Evolutionary conservation across 1,140 invertebrate genomes (phyloP).

Genomic region (Patella vulgata): DNA sequence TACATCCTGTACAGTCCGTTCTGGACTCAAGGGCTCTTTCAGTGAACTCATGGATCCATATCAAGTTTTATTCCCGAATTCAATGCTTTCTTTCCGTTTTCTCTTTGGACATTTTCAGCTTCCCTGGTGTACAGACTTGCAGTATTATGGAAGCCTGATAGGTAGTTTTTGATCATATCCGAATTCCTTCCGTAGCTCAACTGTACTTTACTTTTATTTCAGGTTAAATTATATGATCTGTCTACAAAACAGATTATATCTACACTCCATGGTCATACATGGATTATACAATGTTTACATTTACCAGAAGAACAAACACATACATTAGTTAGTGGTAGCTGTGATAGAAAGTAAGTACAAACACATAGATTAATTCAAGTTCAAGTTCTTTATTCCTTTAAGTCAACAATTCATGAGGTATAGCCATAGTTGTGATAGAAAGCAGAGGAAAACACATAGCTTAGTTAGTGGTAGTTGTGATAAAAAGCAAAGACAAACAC

Average conservation of each 20-base stretch:
- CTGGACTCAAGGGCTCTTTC: too few relatives aligned
- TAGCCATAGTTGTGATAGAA: neutral
- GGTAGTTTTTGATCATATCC: too few relatives aligned
- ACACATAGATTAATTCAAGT: neutral
- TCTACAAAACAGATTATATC: constrained; percentile 23
- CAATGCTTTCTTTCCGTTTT: too few relatives aligned
- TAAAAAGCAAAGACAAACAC: constrained; percentile 45
- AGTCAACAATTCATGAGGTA: neutral
- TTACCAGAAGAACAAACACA: constrained; percentile 38
- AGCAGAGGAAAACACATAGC: constrained; percentile 19
- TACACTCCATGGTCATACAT: constrained; percentile 50
- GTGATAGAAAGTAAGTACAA: constrained; percentile 54
- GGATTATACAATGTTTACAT: constrained; percentile 49
- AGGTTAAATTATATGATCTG: constrained; percentile 58
- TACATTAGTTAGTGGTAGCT: constrained; percentile 51
- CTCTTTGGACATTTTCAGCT: too few relatives aligned
- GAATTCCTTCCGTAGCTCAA: neutral
- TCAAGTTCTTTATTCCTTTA: too few relatives aligned
- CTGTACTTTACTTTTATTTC: constrained; percentile 15
- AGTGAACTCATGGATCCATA: too few relatives aligned
- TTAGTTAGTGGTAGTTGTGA: constrained; percentile 56
- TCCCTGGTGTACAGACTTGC: too few relatives aligned
- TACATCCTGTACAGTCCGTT: too few relatives aligned
- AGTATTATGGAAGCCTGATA: too few relatives aligned
- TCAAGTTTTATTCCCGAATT: too few relatives aligned